Evolutionary conservation across 2,113 vertebrate genomes (phyloP).

Genomic region (human (Homo sapiens)): DNA sequence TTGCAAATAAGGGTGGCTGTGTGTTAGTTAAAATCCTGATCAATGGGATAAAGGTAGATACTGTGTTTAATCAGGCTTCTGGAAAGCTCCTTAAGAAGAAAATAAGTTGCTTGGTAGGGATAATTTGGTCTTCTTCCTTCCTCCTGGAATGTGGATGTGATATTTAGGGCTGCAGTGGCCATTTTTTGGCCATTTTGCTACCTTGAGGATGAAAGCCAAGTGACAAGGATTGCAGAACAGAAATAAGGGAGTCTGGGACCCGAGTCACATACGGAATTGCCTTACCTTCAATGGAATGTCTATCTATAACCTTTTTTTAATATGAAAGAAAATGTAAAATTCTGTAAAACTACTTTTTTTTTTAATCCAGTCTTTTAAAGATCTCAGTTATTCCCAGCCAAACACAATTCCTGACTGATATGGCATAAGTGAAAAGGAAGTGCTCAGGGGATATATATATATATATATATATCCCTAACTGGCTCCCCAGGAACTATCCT

Average conservation of each 20-base stretch:
- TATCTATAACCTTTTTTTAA: not conserved
- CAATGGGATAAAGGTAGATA: not conserved
- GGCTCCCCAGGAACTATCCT: too few relatives aligned
- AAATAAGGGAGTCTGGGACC: not conserved
- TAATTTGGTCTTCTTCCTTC: not conserved
- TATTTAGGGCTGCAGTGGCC: not conserved
- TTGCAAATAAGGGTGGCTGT: not conserved
- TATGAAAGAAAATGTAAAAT: not conserved
- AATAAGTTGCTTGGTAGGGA: not conserved
- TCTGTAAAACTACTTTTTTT: not conserved
- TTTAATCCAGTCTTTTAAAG: not conserved
- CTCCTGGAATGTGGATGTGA: not conserved
- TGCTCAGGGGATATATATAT: not conserved
- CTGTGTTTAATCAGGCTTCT: not conserved
- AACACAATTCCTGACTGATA: not conserved
- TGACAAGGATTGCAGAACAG: not conserved
- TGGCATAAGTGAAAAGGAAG: not conserved
- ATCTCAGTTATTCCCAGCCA: not conserved
- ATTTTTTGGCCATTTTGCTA: not conserved
- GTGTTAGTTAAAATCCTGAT: not conserved
- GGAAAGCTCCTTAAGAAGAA: not conserved
- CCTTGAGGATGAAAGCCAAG: not conserved
- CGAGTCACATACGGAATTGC: not conserved
- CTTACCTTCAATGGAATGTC: not conserved
- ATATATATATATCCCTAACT: too few relatives aligned